A percentile compares a stretch with the other conserved stretches of the same genome.
Evolutionary conservation across 2,888 invertebrate species (phyloP).

Genomic region (Nomada hirtipes): DNA sequence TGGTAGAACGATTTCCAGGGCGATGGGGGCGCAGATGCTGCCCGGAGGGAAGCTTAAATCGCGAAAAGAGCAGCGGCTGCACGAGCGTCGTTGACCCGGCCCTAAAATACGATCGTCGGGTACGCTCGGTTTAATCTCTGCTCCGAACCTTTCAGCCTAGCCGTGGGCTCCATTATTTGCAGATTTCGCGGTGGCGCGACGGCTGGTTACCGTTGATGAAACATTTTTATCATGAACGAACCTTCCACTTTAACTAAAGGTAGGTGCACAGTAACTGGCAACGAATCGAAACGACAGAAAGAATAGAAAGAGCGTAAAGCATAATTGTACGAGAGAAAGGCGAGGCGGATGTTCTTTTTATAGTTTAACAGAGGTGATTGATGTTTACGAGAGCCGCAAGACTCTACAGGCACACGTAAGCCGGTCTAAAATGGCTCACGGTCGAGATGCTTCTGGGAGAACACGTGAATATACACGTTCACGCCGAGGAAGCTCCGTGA

Average conservation of each 20-base stretch:
- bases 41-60: slow-evolving; percentile 57
- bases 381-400: slow-evolving; percentile 1
- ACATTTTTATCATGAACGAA: neutral
- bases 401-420: neutral
- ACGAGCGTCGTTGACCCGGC: slow-evolving; percentile 43
- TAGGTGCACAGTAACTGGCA: too few species aligned
- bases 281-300: neutral
- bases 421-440: slow-evolving; percentile 40
- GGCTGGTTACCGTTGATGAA: neutral
- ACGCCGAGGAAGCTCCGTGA: slow-evolving; percentile 49
- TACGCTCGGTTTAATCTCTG: slow-evolving; percentile 55
- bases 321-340: too few species aligned
- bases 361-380: neutral
- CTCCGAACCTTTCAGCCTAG: slow-evolving; percentile 33
- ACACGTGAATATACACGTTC: slow-evolving; percentile 6
- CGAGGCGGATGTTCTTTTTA: neutral
- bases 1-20: slow-evolving; percentile 10
- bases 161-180: slow-evolving; percentile 55
- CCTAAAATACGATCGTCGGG: slow-evolving; percentile 54
- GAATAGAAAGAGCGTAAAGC: neutral
- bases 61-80: slow-evolving; percentile 60
- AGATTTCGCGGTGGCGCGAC: slow-evolving; percentile 33
- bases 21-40: slow-evolving; percentile 50
- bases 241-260: neutral
- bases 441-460: slow-evolving; percentile 29